Evolutionary conservation across 2,888 invertebrate genomes (phyloP), one percentile per base, ranked within the genome.

Genomic region (Tethea ocularis): DNA sequence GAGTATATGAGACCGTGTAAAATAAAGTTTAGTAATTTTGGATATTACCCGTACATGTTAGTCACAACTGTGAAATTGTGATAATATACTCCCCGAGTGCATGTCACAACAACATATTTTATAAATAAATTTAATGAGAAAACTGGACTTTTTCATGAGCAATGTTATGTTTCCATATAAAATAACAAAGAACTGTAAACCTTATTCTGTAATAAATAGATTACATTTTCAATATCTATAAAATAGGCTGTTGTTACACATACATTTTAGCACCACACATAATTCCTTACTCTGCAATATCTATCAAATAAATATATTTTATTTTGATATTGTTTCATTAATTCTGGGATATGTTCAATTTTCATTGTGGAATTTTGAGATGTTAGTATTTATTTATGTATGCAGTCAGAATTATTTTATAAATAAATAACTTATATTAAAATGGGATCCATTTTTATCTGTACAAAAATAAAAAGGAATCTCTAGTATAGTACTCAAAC

Each of bases 31-130:
- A 68, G 70, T 58, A 63, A 75, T 74, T 80, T 80, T 80, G 76
- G 77, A 80, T 66, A 67, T 67, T 74, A 81, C 82, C 80, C 79
- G 78, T 80, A 80, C 68, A 51, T 65, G 67, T 72, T 68, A 68
- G 67, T 71, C 33, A 61, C 53, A 59, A 57, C 62, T 52, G 53
- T 52, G 59, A 13, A n/a, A 57, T 56, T 59, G 56, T 61, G 62
- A 71, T 66, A 63, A 56, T 55, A 62, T 66, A 57, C 15, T 61
- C 63, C 3, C 13, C 13, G 33, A 33, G 33, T 33, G 33, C 3
- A 33, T 66, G 60, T 55, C 5, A 46, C 20, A 17, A 15, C 59
- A 53, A 60, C 56, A 29, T 57, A 57, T 58, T 51, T 51, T 56
- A 57, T 29, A 51, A 6, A 56, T 53, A 53, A 26, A 26, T 2